Evolutionary conservation across 2,888 invertebrate genomes (phyloP).

Genomic region (Drosophila falleni): DNA sequence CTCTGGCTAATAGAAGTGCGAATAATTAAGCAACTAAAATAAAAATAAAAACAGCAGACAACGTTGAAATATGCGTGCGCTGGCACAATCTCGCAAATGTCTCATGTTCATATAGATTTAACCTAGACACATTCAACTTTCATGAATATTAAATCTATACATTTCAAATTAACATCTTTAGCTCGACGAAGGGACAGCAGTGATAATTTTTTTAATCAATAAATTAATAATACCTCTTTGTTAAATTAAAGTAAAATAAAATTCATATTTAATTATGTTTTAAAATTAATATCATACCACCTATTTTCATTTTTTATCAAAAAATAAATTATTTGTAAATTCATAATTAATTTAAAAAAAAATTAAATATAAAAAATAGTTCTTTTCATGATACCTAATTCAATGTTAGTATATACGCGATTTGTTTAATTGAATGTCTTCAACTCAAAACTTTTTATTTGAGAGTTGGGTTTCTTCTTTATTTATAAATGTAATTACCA

Average conservation of each 20-base stretch:
- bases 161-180: neutral
- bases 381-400: no score
- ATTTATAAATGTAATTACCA: slow-evolving; percentile 7
- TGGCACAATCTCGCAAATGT: slow-evolving; percentile 4
- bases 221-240: neutral
- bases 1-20: slow-evolving; percentile 44
- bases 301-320: no score
- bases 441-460: neutral
- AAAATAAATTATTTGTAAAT: neutral
- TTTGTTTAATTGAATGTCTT: neutral
- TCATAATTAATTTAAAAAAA: neutral
- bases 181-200: neutral
- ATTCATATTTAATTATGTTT: neutral
- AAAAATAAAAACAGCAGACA: slow-evolving; percentile 7
- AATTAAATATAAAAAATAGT: no score
- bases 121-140: slow-evolving; percentile 18
- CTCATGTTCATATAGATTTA: slow-evolving; percentile 6
- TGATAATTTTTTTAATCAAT: neutral
- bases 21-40: slow-evolving; percentile 17
- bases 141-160: neutral
- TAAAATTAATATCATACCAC: no score
- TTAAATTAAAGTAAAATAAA: neutral
- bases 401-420: neutral
- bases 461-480: neutral
- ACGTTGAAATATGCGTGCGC: slow-evolving; percentile 10